Conservation (phyloP, 2,888 invertebrate genomes). For the Pandemis corylana region DNA sequence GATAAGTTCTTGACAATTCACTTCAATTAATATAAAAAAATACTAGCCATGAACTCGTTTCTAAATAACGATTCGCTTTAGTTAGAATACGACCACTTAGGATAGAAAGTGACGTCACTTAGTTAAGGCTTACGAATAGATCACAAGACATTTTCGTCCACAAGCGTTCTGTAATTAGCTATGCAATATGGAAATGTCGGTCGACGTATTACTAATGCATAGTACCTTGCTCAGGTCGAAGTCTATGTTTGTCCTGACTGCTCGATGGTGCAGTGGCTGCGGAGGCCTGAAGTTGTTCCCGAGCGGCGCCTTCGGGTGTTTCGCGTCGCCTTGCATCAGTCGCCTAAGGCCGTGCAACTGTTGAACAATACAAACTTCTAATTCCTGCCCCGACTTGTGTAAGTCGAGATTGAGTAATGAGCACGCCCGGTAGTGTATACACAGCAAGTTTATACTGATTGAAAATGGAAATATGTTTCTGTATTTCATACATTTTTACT, state of each 20-base stretch:
- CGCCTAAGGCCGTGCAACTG: conserved; percentile 93
- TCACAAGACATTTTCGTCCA: neutral
- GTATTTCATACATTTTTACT: neutral
- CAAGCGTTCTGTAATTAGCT: neutral
- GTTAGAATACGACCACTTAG: neutral
- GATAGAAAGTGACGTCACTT: neutral
- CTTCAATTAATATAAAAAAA: neutral
- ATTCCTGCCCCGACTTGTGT: conserved; percentile 3
- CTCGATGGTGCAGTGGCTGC: conserved; percentile 96
- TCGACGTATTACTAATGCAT: conserved; percentile 21
- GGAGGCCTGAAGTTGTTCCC: conserved; percentile 98
- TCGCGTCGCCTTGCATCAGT: conserved; percentile 94
- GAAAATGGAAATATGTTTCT: neutral
- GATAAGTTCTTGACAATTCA: neutral
- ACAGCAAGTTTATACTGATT: neutral
- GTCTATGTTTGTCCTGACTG: conserved; percentile 98
- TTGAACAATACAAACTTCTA: conserved; percentile 49
- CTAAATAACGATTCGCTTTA: neutral
- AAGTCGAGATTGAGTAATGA: neutral
- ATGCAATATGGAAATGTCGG: neutral
- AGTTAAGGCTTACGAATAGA: neutral
- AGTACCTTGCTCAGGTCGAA: conserved; percentile 92
- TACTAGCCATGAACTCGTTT: neutral
- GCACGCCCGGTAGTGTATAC: neutral
- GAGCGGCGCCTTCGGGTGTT: conserved; percentile 94